Base-by-base conservation (phyloP, 2,113 vertebrate species). In the Sylvicapra grimmia region DNA sequence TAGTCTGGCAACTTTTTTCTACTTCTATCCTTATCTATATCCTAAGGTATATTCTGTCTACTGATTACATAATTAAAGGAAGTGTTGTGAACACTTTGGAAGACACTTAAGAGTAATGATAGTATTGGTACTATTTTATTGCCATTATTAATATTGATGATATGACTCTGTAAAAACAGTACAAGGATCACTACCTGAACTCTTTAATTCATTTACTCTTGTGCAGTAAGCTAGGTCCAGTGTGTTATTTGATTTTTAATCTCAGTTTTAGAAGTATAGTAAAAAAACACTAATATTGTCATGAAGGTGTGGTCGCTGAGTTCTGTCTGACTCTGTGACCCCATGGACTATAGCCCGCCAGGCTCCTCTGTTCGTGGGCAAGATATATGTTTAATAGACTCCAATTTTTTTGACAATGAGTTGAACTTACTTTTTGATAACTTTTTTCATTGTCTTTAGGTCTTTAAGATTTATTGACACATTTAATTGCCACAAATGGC, bases 381-480 rank as follows among this genome's bases (percentile, higher is more conserved):
- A 72, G 19, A 40, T 15, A 1, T 85, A 61, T 51, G 33, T 79
- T 13, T 53, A 89, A 75, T 49, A 83, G 16, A 96, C 12, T 96
- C 2, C 10, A 40, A 0, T 23, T 89, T 96, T 93, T 92, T 80
- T 58, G 47, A 40, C 1, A 1, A 33, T 86, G 88, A 82, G 53
- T 93, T 88, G 68, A 87, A 79, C 33, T 89, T 93, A 91, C 21
- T 54, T 92, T 97, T 92, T 86, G 25, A 10, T 92, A 91, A 72
- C 13, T 31, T 85, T 79, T 96, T 92, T 72, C 27, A 93, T 90
- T 90, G 82, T 82, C 25, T 56, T 80, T 72, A 89, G 16, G 93
- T 84, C 33, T 90, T 82, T 89, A 95, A 86, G 51, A 68, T 91
- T 88, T 94, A 89, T 90, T 95, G 49, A 65, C 75, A n/a, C 58